Base-by-base conservation (phyloP, 1,140 invertebrate genomes). In the Diabrotica undecimpunctata region DNA sequence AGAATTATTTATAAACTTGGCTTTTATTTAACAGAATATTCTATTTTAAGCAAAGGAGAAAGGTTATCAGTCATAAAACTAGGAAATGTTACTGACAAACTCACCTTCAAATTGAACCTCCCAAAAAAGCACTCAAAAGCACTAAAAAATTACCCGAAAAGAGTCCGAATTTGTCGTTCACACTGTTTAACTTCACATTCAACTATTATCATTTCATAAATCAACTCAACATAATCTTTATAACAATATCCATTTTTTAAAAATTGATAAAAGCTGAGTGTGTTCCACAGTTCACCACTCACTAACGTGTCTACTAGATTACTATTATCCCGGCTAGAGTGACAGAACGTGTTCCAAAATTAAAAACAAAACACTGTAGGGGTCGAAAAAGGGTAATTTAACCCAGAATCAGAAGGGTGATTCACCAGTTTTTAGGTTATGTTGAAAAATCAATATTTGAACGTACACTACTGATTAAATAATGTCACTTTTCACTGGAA, bases 401-500 rank as follows among this genome's bases (percentile, higher is more conserved):
- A 46, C 41, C 41, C 41, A 46, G 41, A 10, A 46, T 10, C 25
- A 55, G 8, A 36, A 62, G 66, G 63, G 63, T 68, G 66, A 68
- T 62, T 65, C 62, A 66, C 61, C 57, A 61, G 52, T 55, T 66
- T 62, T 63, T 50, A 69, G 68, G 68, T 69, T 66, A 69, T 53
- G 52, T 66, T 46, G 39, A 53, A 66, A 69, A 69, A 69, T 69
- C 68, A 66, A 69, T 69, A 69, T 64, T 53, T 37, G 59, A 12
- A 57, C 46, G 41, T 25, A 55, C 62, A 61, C 62, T 10, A 54
- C 61, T 61, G 41, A 46, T 46, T 46, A 46, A 46, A 46, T 46
- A 46, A 5, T 4, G 41, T n/a, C 8, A 46, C 8, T 46, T 46
- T 46, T 46, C n/a, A 46, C 41, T 46, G n/a, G 0, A 46, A 46